Evolutionary conservation across 53 echinoderm and acorn worm species (phyloP).

Genomic region (Apostichopus leukothele): DNA sequence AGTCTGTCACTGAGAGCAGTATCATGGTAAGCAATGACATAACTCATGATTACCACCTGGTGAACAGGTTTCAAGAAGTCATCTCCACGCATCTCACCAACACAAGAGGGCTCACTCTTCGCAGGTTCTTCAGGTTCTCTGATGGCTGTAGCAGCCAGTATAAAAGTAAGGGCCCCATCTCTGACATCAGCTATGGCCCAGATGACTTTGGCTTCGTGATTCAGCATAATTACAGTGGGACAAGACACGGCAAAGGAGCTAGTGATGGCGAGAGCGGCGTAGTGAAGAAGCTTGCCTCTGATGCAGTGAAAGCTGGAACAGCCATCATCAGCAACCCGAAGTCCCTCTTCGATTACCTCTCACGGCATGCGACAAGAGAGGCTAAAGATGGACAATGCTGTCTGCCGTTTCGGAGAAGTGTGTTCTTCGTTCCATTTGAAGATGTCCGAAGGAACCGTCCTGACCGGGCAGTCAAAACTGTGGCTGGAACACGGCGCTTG

Average conservation of each 20-base stretch:
- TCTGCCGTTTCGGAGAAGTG: slow-evolving; percentile 51
- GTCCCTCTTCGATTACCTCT: slow-evolving; percentile 44
- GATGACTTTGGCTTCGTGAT: slow-evolving; percentile 42
- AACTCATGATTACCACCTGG: slow-evolving; percentile 58
- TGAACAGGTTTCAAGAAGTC: slow-evolving; percentile 52
- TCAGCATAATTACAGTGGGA: slow-evolving; percentile 55
- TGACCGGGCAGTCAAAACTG: slow-evolving; percentile 51
- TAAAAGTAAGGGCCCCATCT: slow-evolving; percentile 61
- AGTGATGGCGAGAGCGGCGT: slow-evolving; percentile 85
- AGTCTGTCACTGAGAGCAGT: slow-evolving; percentile 34
- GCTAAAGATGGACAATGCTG: slow-evolving; percentile 51
- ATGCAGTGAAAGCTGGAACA: slow-evolving; percentile 59
- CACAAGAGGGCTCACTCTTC: slow-evolving; percentile 11
- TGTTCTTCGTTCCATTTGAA: slow-evolving; percentile 46
- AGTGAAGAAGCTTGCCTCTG: slow-evolving; percentile 59
- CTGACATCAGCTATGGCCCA: slow-evolving; percentile 57
- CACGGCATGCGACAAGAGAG: slow-evolving; percentile 48
- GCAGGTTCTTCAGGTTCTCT: slow-evolving; percentile 43
- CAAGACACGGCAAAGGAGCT: slow-evolving; percentile 72
- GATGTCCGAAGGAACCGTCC: slow-evolving; percentile 40
- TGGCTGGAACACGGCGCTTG: slow-evolving; percentile 56
- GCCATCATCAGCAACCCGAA: slow-evolving; percentile 56
- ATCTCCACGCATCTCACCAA: slow-evolving; percentile 38
- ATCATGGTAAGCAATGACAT: slow-evolving; percentile 55
- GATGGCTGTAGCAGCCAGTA: slow-evolving; percentile 70